Evolutionary conservation across 2,797 vertebrate genomes (phyloP).

Genomic region (Peromyscus melanophrys): DNA sequence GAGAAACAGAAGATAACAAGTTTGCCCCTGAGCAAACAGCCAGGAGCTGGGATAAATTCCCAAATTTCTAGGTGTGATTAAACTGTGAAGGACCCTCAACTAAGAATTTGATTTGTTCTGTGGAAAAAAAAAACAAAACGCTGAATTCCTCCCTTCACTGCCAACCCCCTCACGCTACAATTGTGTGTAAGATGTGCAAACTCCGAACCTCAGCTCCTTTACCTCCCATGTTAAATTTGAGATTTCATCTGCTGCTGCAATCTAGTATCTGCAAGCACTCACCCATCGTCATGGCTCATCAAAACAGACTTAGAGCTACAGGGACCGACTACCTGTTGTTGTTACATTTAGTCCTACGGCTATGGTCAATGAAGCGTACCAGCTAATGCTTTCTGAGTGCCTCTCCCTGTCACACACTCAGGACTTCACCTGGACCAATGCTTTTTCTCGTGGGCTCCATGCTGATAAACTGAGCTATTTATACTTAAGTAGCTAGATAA

Average conservation of each 20-base stretch:
- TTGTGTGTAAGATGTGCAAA: neutral
- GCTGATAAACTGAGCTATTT: neutral
- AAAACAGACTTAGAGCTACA: neutral
- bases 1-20: neutral
- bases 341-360: neutral
- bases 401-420: neutral
- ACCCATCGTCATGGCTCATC: neutral
- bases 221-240: neutral
- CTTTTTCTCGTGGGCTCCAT: neutral
- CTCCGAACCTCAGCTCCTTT: slow-evolving; percentile 41
- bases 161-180: neutral
- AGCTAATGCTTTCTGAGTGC: neutral
- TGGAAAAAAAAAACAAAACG: neutral
- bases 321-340: neutral
- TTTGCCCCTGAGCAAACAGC: neutral
- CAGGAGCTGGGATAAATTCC: neutral
- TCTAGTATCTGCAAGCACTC: slow-evolving; percentile 36
- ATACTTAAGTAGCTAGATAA: neutral
- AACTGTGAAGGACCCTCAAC: neutral
- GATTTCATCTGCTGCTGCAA: slow-evolving; percentile 7
- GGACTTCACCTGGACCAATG: neutral
- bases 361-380: neutral
- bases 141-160: neutral
- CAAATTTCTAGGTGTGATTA: neutral
- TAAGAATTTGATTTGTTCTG: slow-evolving; percentile 17